Percentiles rank a stretch among this genome's conserved stretches.
Evolutionary conservation across 2,888 invertebrate species (phyloP).

Genomic region (Cantharis rustica): DNA sequence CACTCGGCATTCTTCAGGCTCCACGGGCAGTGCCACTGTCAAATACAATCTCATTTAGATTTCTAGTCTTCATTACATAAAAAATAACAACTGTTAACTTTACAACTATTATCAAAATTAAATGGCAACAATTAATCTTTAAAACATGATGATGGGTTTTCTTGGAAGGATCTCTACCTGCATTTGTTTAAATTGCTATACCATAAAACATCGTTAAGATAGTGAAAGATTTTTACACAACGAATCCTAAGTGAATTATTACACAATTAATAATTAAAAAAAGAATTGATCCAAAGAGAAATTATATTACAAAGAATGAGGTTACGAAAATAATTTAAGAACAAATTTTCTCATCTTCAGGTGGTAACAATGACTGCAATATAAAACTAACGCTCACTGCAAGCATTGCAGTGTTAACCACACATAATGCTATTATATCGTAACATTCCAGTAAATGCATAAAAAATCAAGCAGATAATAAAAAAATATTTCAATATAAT

Average conservation of each 20-base stretch:
- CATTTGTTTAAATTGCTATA: not conserved
- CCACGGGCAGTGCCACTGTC: slow-evolving; percentile 22
- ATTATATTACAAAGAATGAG: not conserved
- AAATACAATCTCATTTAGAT: slow-evolving; percentile 20
- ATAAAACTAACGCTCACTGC: not conserved
- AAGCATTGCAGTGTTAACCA: not conserved
- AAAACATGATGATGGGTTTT: not conserved
- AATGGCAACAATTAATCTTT: slow-evolving; percentile 17
- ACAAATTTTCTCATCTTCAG: not conserved
- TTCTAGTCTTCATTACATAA: slow-evolving; percentile 6
- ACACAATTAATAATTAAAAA: not conserved
- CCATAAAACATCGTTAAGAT: not conserved
- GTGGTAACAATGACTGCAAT: not conserved
- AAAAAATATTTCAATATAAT: not conserved
- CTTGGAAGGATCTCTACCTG: not conserved
- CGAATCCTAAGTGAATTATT: not conserved
- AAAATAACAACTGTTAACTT: slow-evolving; percentile 1
- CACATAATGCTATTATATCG: not conserved
- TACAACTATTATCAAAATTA: slow-evolving; percentile 22
- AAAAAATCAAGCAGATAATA: not conserved
- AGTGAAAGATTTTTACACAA: not conserved
- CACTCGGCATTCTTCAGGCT: slow-evolving; percentile 30
- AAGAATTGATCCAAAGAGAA: not conserved
- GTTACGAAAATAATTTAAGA: not conserved
- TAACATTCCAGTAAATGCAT: not conserved